These are phyloP conservation scores for Cotesia vestalis DNA, from an alignment of 1,140 invertebrate genomes.

Conservation along the genomic window DNA sequence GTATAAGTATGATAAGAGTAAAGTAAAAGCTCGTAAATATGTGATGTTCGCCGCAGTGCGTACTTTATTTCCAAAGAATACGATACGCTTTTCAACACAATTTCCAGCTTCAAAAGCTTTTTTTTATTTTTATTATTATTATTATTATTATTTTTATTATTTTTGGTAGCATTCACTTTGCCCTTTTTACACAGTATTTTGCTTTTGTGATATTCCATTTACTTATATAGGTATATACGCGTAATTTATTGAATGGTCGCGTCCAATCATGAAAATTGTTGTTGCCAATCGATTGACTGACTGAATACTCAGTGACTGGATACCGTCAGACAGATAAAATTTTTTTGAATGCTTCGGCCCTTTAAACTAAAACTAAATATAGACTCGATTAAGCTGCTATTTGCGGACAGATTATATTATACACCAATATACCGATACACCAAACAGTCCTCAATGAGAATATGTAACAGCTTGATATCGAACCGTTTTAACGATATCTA, in stretches of 20 bases:
- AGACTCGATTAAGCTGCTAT: constrained; percentile 4
- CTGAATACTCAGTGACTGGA: background rate
- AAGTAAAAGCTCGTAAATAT: constrained; percentile 18
- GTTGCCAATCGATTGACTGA: constrained; percentile 14
- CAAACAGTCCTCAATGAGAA: too few relatives aligned
- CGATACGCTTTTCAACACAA: constrained; percentile 14
- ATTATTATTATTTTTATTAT: too few relatives aligned
- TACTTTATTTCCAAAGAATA: constrained; percentile 10
- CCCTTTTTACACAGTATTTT: background rate
- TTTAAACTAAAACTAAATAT: background rate
- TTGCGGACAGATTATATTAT: constrained; percentile 6
- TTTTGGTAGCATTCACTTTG: background rate
- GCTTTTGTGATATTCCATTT: background rate
- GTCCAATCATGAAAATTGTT: constrained; percentile 27
- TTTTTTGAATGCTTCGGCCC: constrained; percentile 14
- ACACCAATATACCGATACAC: background rate
- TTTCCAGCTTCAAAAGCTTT: constrained; percentile 16
- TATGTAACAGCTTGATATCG: constrained; percentile 9
- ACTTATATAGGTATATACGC: too few relatives aligned
- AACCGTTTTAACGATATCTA: background rate
- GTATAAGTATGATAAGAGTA: too few relatives aligned
- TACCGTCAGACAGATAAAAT: background rate
- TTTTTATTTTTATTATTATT: too few relatives aligned
- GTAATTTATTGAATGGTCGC: background rate
- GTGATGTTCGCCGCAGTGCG: constrained; percentile 7